Conservation (phyloP, 2,113 vertebrate genomes). For the Hippopotamus amphibius region DNA sequence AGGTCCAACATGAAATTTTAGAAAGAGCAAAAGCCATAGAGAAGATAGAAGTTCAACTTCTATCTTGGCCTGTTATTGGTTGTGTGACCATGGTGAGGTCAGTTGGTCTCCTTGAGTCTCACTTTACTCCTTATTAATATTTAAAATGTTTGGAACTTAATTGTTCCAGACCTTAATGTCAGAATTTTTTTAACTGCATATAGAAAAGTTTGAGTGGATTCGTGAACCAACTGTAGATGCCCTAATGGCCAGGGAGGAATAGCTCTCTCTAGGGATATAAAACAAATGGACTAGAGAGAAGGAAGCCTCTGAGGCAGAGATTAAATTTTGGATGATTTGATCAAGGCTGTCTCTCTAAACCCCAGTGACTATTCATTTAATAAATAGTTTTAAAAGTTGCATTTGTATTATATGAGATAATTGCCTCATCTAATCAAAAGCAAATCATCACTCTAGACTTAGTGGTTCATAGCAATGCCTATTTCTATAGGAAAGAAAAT, state of each 20-base stretch:
- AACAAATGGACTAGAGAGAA: background rate
- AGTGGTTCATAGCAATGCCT: background rate
- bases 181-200: background rate
- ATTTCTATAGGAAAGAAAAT: background rate
- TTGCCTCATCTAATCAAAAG: constrained; percentile 21
- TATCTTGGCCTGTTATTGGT: background rate
- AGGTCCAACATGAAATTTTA: background rate
- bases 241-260: background rate
- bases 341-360: background rate
- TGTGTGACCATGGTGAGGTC: background rate
- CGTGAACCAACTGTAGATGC: background rate
- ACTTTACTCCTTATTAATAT: background rate
- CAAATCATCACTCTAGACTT: constrained; percentile 4
- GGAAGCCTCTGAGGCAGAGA: background rate
- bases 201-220: background rate
- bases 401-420: background rate
- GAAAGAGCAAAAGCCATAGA: background rate
- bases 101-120: background rate
- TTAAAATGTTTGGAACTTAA: background rate
- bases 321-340: constrained; percentile 2
- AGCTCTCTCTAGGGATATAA: background rate
- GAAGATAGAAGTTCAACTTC: background rate
- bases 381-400: background rate
- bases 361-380: background rate
- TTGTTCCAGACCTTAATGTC: background rate